phyloP scores from a whole-genome alignment of 2,888 invertebrate species.

The Atherix ibis region DNA sequence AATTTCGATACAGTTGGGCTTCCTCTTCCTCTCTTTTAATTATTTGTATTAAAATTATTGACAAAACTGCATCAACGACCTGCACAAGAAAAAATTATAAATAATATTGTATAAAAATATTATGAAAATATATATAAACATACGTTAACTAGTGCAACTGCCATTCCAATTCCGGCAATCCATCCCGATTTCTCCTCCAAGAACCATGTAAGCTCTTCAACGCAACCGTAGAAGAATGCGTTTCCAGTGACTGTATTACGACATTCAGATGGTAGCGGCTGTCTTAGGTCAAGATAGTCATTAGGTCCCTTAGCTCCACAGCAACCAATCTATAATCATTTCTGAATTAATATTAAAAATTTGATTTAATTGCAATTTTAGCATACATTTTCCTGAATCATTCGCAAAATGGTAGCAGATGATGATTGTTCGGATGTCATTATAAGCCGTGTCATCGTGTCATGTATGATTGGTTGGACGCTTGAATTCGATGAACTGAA shows the following conservation, averaged over 20 bases:
- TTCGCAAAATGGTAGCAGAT: constrained; percentile 49
- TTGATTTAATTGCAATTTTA: not conserved
- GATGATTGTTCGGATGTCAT: constrained; percentile 57
- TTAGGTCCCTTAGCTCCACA: constrained; percentile 77
- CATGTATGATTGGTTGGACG: constrained; percentile 59
- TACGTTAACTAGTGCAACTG: constrained; percentile 63
- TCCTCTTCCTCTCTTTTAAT: constrained; percentile 57
- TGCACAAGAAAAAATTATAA: constrained; percentile 25
- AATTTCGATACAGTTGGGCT: constrained; percentile 38
- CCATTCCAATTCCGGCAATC: constrained; percentile 65
- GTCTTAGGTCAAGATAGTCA: constrained; percentile 60
- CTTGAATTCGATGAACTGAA: constrained; percentile 67
- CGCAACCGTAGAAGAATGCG: constrained; percentile 75
- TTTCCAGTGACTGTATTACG: constrained; percentile 79
- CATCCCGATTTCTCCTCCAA: constrained; percentile 69
- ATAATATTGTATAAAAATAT: constrained; percentile 3
- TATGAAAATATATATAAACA: constrained; percentile 25
- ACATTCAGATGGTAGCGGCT: constrained; percentile 70
- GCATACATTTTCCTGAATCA: constrained; percentile 73
- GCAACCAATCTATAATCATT: constrained; percentile 56
- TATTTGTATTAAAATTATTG: constrained; percentile 53
- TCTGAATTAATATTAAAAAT: not conserved
- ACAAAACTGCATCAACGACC: constrained; percentile 55
- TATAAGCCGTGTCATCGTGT: constrained; percentile 55
- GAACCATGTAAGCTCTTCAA: constrained; percentile 78